Conservation (phyloP, 1,140 invertebrate species). For the Dryas iulia region DNA sequence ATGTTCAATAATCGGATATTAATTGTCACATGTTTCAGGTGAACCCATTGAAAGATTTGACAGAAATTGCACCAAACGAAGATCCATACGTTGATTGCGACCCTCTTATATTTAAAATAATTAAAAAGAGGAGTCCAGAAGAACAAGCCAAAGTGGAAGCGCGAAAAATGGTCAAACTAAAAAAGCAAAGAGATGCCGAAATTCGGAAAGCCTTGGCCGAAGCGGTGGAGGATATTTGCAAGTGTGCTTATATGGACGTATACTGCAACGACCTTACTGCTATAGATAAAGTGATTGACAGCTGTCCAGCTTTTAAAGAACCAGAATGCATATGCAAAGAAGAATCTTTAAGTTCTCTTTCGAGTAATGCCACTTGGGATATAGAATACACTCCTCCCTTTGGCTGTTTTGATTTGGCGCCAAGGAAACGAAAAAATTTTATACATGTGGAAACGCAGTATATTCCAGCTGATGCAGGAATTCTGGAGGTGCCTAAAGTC, state of each 20-base stretch:
- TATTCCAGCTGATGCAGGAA: slow-evolving; percentile 59
- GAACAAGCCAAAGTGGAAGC: slow-evolving; percentile 72
- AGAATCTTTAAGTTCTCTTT: slow-evolving; percentile 66
- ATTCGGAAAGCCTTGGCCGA: slow-evolving; percentile 69
- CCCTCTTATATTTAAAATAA: slow-evolving; percentile 81
- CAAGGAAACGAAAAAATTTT: slow-evolving; percentile 54
- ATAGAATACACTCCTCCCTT: slow-evolving; percentile 76
- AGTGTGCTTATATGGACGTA: slow-evolving; percentile 77
- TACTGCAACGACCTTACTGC: slow-evolving; percentile 73
- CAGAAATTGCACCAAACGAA: slow-evolving; percentile 74
- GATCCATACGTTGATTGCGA: slow-evolving; percentile 82
- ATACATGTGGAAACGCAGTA: slow-evolving; percentile 74
- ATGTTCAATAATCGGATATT: not conserved
- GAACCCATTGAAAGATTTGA: slow-evolving; percentile 80
- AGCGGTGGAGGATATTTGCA: slow-evolving; percentile 73
- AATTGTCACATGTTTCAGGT: slow-evolving; percentile 53
- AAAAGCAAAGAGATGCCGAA: slow-evolving; percentile 67
- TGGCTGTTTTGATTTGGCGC: slow-evolving; percentile 68
- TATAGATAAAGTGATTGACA: slow-evolving; percentile 72
- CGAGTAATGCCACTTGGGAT: slow-evolving; percentile 75
- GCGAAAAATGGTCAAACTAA: slow-evolving; percentile 68
- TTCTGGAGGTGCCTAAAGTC: slow-evolving; percentile 45
- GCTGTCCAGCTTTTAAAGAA: slow-evolving; percentile 69
- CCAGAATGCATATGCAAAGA: slow-evolving; percentile 67
- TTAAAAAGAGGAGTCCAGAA: slow-evolving; percentile 76